phyloP scores from a whole-genome alignment of 2,797 vertebrate genomes.

The Helarctos malayanus region DNA sequence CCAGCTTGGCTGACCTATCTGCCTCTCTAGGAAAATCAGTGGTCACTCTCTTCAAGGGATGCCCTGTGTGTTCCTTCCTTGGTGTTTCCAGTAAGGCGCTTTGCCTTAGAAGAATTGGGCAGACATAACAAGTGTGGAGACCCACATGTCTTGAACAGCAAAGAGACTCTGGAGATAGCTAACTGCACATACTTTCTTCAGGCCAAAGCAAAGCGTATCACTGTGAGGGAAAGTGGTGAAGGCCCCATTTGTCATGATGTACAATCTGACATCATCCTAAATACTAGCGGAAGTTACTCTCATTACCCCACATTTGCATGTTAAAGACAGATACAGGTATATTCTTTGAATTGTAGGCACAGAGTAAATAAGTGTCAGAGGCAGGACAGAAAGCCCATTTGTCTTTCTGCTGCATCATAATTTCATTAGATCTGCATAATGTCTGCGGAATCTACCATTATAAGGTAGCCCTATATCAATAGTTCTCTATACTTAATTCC shows the following conservation, averaged over 20 bases:
- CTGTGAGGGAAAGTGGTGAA: neutral
- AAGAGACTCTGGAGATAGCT: neutral
- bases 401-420: neutral
- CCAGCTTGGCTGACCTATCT: neutral
- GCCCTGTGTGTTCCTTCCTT: neutral
- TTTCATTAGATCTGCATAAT: neutral
- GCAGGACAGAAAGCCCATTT: neutral
- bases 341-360: neutral
- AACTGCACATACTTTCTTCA: neutral
- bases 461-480: neutral
- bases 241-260: neutral
- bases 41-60: neutral
- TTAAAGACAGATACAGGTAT: neutral
- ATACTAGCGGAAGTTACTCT: neutral
- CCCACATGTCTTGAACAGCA: neutral
- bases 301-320: neutral
- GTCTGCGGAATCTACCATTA: neutral
- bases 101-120: neutral
- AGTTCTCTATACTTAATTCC: neutral
- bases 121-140: neutral
- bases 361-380: neutral
- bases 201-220: neutral
- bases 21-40: neutral
- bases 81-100: neutral
- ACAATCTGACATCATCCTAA: neutral